Base-by-base conservation (phyloP, 2,113 vertebrate genomes). In the Numenius arquata region DNA sequence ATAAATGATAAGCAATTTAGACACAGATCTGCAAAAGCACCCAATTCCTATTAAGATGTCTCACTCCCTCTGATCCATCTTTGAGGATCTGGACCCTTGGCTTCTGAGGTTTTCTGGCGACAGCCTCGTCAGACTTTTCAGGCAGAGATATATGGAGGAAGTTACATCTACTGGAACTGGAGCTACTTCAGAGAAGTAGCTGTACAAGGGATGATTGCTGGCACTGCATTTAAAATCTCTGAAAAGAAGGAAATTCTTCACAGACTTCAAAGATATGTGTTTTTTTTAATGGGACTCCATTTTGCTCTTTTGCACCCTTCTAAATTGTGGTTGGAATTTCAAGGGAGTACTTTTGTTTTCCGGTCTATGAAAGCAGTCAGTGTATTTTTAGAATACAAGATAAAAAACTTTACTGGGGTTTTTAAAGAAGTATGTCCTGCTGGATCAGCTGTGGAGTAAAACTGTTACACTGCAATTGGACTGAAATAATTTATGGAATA, bases 141-240 rank as follows among this genome's bases (percentile, higher is more conserved):
- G 85, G 53, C 58, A 89, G 74, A 93, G 77, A 88, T 95, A 50
- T n/a, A 41, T 65, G 71, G 67, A 94, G 94, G 94, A 96, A 97
- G 87, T 94, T 79, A 26, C 43, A 48, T 90, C 84, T 94, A 45
- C 77, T 89, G 70, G 25, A 85, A 76, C 81, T 96, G 96, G 91
- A 95, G 74, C 81, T 76, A 47, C 93, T 96, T 96, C 95, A 96
- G 86, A 96, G 90, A 93, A 85, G 94, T 75, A 75, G 65, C 73
- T 81, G 77, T 72, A 36, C 41, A 65, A 82, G 80, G 30, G 70
- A 70, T n/a, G 53, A 20, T 29, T 87, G 40, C 74, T 95, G 88
- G 86, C 90, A 41, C 32, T n/a, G 41, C 1, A 1, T 83, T 94
- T 68, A 72, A 96, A 82, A 85, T 85, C 27, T 22, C 53, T 74